phyloP scores from a whole-genome alignment of 2,888 invertebrate genomes.

The Sceliomorpha sp. region DNA sequence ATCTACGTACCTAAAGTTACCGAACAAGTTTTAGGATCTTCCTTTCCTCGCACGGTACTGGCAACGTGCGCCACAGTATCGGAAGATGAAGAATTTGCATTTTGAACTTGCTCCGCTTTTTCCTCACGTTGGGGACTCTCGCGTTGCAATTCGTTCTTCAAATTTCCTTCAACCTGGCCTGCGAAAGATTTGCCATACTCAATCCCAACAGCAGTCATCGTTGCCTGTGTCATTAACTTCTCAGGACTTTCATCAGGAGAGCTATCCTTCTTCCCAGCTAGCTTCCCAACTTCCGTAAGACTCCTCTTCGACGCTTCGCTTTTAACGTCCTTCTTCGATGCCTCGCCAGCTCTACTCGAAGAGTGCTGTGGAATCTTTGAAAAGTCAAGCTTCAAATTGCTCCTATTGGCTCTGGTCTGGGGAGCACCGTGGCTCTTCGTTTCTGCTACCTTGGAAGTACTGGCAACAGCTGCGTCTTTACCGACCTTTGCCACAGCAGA shows the following conservation, averaged over 20 bases:
- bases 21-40: too few species aligned
- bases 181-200: constrained; percentile 64
- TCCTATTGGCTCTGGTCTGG: constrained; percentile 59
- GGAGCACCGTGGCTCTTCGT: not conserved
- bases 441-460: not conserved
- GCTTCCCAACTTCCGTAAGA: not conserved
- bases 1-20: too few species aligned
- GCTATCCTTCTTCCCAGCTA: not conserved
- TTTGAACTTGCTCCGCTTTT: too few species aligned
- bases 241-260: constrained; percentile 7
- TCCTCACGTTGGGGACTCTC: too few species aligned
- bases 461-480: not conserved
- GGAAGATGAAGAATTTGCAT: too few species aligned
- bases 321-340: constrained; percentile 61
- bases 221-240: constrained; percentile 63
- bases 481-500: not conserved
- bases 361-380: constrained; percentile 76
- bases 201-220: constrained; percentile 65
- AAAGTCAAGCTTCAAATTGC: constrained; percentile 71
- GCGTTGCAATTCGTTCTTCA: constrained; percentile 52
- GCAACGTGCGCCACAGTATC: too few species aligned
- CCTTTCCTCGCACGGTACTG: too few species aligned
- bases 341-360: constrained; percentile 63
- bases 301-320: too few species aligned
- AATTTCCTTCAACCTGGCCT: constrained; percentile 61